A percentile compares a stretch with the other conserved stretches of the same genome.
These are phyloP conservation scores for Matsumyia berberina DNA, from an alignment of 2,888 invertebrate species.

Conservation along the genomic window DNA sequence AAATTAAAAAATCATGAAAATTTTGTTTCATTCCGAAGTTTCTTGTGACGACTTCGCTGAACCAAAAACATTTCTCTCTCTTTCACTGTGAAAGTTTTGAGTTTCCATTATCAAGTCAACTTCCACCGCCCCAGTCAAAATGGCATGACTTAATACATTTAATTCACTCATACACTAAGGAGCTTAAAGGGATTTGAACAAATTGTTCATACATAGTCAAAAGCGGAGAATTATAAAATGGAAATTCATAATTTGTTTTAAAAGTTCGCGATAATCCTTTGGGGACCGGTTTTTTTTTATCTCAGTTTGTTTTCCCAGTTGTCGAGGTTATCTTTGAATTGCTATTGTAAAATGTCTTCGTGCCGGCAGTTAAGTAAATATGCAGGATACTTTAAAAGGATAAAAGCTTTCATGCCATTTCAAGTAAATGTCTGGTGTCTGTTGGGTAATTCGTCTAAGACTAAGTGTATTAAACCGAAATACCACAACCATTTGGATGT, in stretches of 20 bases:
- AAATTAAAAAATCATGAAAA: neutral
- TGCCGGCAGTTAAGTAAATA: slow-evolving; percentile 30
- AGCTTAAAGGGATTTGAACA: slow-evolving; percentile 16
- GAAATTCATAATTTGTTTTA: slow-evolving; percentile 28
- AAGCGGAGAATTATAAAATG: slow-evolving; percentile 4
- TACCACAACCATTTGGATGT: neutral
- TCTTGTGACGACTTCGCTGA: neutral
- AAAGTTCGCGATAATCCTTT: slow-evolving; percentile 23
- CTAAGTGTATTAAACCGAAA: neutral
- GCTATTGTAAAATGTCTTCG: slow-evolving; percentile 1
- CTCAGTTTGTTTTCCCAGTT: neutral
- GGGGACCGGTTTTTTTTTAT: neutral
- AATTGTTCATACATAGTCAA: neutral
- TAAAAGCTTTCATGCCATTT: slow-evolving; percentile 1
- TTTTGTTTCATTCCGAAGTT: no score
- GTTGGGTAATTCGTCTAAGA: neutral
- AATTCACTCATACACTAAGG: slow-evolving; percentile 20
- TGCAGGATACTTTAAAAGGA: neutral
- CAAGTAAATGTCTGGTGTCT: neutral
- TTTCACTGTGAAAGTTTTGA: neutral
- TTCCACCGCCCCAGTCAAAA: neutral
- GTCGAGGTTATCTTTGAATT: neutral
- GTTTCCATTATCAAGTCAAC: neutral
- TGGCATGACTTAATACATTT: slow-evolving; percentile 28
- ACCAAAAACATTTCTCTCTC: no score